phyloP scores from a whole-genome alignment of 2,888 invertebrate genomes.

The Leucozona laternaria region DNA sequence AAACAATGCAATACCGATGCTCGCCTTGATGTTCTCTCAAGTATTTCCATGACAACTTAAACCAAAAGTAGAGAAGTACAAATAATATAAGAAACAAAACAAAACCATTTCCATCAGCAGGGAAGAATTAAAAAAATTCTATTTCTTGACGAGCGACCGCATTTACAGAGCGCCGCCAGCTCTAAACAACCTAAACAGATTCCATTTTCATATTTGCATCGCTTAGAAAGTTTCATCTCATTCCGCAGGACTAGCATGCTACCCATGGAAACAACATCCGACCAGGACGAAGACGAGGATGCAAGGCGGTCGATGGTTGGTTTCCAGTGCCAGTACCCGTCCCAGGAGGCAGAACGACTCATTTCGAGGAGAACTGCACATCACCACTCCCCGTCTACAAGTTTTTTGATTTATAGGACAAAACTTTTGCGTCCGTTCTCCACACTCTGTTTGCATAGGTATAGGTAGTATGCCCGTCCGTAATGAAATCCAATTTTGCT shows the following conservation, averaged over 20 bases:
- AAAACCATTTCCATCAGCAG: slow-evolving; percentile 31
- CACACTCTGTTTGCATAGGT: too few species aligned
- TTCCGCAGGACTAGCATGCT: background rate
- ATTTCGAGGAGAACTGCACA: slow-evolving; percentile 34
- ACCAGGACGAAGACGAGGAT: background rate
- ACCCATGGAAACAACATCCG: slow-evolving; percentile 2
- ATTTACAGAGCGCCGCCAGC: slow-evolving; percentile 52
- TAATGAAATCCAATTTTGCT: slow-evolving; percentile 47
- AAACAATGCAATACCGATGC: background rate
- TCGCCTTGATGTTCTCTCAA: slow-evolving; percentile 15
- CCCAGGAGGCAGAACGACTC: slow-evolving; percentile 21
- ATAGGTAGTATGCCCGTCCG: too few species aligned
- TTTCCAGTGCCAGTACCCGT: background rate
- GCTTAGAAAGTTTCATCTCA: slow-evolving; percentile 46
- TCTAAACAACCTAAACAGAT: slow-evolving; percentile 57
- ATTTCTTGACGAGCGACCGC: slow-evolving; percentile 51
- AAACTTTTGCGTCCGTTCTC: slow-evolving; percentile 39
- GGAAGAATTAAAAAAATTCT: slow-evolving; percentile 38
- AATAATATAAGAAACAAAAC: slow-evolving; percentile 30
- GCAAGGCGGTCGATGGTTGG: slow-evolving; percentile 13
- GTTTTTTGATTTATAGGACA: slow-evolving; percentile 50
- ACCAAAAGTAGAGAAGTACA: background rate
- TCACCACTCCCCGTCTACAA: slow-evolving; percentile 42
- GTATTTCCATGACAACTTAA: slow-evolving; percentile 16
- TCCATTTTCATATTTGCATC: slow-evolving; percentile 67